Evolutionary conservation across 2,888 invertebrate species (phyloP).

Genomic region (Arrhopalites spinosus): DNA sequence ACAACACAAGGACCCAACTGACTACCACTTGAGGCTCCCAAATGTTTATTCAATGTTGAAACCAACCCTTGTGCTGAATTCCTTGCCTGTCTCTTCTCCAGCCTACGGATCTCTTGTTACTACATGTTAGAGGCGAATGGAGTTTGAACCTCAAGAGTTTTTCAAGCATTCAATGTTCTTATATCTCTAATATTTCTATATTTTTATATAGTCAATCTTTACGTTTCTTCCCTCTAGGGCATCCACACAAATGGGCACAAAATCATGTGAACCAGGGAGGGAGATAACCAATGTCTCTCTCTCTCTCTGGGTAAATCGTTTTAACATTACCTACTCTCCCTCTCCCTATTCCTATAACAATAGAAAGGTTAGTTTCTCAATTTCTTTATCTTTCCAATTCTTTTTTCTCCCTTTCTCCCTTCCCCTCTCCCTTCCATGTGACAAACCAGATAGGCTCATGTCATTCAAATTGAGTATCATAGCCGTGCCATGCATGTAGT

Average conservation of each 20-base stretch:
- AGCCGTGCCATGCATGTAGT: too few species aligned
- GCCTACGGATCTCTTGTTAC: not conserved
- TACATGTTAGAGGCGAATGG: too few species aligned
- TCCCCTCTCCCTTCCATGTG: not conserved
- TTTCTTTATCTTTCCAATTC: not conserved
- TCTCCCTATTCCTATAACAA: not conserved
- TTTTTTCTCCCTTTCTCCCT: not conserved
- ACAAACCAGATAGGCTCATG: not conserved
- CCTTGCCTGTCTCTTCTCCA: not conserved
- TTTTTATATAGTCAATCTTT: too few species aligned
- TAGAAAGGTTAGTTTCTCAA: not conserved
- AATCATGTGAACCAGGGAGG: not conserved
- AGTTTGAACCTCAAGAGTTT: not conserved
- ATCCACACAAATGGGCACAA: not conserved
- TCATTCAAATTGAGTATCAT: not conserved
- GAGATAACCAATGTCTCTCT: not conserved
- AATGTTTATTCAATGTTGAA: not conserved
- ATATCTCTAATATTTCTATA: not conserved
- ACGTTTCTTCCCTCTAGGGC: not conserved
- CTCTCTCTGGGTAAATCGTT: not conserved
- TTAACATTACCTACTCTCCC: not conserved
- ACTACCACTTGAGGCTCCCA: not conserved
- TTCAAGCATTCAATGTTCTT: not conserved
- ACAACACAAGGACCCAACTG: slow-evolving; percentile 2
- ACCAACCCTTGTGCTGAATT: not conserved